Percentiles rank a stretch among this genome's conserved stretches.
Evolutionary conservation across 2,797 vertebrate genomes (phyloP).

Genomic region (Halcyon chelicuti): DNA sequence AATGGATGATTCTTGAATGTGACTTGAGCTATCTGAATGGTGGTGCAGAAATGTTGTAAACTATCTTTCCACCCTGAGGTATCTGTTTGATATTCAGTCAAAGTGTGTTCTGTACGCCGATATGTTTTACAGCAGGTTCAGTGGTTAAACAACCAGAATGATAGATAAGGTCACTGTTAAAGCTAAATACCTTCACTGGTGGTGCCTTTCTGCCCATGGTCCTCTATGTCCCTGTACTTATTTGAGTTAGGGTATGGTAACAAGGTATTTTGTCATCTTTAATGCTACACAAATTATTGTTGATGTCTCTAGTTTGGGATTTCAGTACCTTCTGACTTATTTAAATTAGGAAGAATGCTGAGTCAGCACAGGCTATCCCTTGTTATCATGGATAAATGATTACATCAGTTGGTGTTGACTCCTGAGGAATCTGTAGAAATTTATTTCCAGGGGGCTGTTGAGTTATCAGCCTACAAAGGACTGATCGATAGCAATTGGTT

Average conservation of each 20-base stretch:
- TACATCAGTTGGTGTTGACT: not conserved
- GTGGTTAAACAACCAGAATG: not conserved
- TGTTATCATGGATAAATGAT: not conserved
- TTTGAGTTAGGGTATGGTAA: not conserved
- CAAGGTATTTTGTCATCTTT: not conserved
- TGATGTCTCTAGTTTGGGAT: not conserved
- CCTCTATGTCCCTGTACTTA: not conserved
- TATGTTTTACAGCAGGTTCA: not conserved
- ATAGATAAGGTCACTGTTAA: not conserved
- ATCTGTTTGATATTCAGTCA: not conserved
- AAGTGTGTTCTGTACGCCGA: not conserved
- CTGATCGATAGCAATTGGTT: not conserved
- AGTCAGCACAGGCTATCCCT: not conserved
- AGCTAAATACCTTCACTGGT: not conserved
- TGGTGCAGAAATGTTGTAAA: not conserved
- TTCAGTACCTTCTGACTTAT: not conserved
- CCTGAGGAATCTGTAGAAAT: conserved; percentile 17
- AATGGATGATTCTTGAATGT: not conserved
- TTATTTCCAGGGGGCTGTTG: conserved; percentile 1
- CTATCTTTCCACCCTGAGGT: not conserved
- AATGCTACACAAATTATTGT: not conserved
- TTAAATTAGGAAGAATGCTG: not conserved
- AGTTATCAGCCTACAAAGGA: not conserved
- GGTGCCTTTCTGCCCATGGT: not conserved
- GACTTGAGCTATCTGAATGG: not conserved